Conservation (phyloP, 2,888 invertebrate genomes). For the Callimorpha dominula region DNA sequence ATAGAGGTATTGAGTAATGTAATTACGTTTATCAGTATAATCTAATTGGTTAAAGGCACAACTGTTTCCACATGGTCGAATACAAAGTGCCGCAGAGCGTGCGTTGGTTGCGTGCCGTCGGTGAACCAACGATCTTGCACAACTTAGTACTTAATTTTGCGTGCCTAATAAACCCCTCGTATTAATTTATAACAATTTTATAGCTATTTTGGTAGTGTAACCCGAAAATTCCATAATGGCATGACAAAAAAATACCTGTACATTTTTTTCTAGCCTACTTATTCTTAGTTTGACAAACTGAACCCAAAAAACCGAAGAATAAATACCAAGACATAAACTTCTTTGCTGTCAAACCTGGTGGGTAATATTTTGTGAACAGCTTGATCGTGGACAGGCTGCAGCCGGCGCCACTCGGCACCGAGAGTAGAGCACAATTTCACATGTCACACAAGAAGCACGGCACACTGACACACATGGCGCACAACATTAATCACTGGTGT, state of each 20-base stretch:
- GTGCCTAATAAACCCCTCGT: neutral
- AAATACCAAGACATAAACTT: neutral
- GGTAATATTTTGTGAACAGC: neutral
- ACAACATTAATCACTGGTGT: slow-evolving; percentile 1
- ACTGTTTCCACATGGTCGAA: neutral
- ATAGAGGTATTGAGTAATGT: neutral
- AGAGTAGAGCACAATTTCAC: slow-evolving; percentile 4
- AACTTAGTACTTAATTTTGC: neutral
- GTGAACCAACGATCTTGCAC: neutral
- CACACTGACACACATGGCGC: slow-evolving; percentile 9
- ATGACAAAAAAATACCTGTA: no score
- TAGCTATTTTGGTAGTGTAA: neutral
- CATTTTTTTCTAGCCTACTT: neutral
- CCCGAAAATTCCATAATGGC: neutral
- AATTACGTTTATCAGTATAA: neutral
- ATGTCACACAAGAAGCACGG: slow-evolving; percentile 6
- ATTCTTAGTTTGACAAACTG: neutral
- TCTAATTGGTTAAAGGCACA: neutral
- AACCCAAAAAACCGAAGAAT: neutral
- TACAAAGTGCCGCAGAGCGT: neutral
- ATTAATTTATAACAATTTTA: neutral
- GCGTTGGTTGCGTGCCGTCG: neutral
- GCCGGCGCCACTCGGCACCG: neutral
- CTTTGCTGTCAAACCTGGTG: neutral
- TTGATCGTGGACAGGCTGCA: neutral